Conservation (phyloP, 1,140 invertebrate genomes). For the Camponotus pennsylvanicus region DNA sequence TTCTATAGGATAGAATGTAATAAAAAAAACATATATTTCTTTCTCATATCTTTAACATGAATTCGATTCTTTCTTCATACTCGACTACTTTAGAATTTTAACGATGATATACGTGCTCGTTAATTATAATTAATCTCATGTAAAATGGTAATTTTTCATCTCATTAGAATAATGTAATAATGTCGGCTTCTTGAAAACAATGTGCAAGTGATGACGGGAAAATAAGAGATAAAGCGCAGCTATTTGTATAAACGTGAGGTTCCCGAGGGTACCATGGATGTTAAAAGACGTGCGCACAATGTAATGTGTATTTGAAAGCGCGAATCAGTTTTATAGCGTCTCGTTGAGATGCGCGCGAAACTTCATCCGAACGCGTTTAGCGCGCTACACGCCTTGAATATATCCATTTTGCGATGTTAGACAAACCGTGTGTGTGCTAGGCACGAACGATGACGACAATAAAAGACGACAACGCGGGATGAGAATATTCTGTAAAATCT, state of each 20-base stretch:
- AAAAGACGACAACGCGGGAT: not conserved
- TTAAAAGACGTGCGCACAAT: constrained; percentile 8
- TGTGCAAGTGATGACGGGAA: not conserved
- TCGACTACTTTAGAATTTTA: not conserved
- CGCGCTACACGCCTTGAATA: constrained; percentile 1
- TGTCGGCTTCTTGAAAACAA: not conserved
- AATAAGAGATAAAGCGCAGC: not conserved
- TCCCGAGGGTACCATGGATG: not conserved
- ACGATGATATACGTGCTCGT: not conserved
- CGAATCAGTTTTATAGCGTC: not conserved
- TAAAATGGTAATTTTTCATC: not conserved
- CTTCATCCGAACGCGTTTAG: constrained; percentile 28
- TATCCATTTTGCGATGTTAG: constrained; percentile 1
- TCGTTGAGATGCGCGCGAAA: not conserved
- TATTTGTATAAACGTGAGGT: not conserved
- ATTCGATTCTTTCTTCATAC: not conserved
- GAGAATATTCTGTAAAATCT: constrained; percentile 57
- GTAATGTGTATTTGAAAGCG: not conserved
- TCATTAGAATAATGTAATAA: constrained; percentile 15
- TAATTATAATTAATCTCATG: not conserved
- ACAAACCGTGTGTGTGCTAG: not conserved
- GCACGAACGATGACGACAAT: not conserved
- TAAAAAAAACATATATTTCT: not conserved
- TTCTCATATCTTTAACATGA: not conserved
- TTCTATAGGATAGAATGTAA: not conserved